phyloP scores from a whole-genome alignment of 2,797 vertebrate genomes.

The Zenarchopterus dispar region DNA sequence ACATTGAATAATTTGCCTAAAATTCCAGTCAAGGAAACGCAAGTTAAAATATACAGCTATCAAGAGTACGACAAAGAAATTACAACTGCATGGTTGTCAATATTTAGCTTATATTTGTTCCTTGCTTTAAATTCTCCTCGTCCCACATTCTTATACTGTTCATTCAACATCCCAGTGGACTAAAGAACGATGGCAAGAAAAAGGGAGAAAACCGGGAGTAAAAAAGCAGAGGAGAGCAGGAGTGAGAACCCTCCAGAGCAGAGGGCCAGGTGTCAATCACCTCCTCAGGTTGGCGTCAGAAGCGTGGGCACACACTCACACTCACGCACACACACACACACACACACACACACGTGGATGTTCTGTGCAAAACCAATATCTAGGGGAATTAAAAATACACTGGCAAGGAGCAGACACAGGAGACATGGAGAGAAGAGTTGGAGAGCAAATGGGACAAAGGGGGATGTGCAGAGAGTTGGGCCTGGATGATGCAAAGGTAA shows the following conservation, averaged over 20 bases:
- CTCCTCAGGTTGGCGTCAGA: constrained; percentile 84
- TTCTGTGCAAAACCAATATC: constrained; percentile 80
- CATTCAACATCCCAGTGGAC: constrained; percentile 33
- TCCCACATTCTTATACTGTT: constrained; percentile 28
- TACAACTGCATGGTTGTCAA: constrained; percentile 58
- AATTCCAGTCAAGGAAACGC: constrained; percentile 59
- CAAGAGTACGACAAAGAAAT: not conserved
- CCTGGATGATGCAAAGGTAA: constrained; percentile 63
- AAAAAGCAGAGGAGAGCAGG: constrained; percentile 66
- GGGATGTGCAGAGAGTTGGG: constrained; percentile 53
- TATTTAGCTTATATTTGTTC: constrained; percentile 68
- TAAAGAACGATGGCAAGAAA: constrained; percentile 47
- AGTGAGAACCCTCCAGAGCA: constrained; percentile 84
- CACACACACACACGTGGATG: constrained; percentile 31
- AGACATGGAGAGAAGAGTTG: constrained; percentile 23
- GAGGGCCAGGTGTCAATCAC: constrained; percentile 91
- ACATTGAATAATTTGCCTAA: constrained; percentile 30
- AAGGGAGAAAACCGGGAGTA: constrained; percentile 52
- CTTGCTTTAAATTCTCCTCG: constrained; percentile 8
- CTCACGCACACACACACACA: constrained; percentile 29
- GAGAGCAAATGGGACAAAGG: constrained; percentile 65
- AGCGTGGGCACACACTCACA: constrained; percentile 29
- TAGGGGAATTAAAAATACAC: constrained; percentile 84
- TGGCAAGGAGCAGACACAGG: constrained; percentile 36
- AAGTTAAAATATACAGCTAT: not conserved